Conservation (phyloP, 2,113 vertebrate species). For the Brevimyrus niger region DNA sequence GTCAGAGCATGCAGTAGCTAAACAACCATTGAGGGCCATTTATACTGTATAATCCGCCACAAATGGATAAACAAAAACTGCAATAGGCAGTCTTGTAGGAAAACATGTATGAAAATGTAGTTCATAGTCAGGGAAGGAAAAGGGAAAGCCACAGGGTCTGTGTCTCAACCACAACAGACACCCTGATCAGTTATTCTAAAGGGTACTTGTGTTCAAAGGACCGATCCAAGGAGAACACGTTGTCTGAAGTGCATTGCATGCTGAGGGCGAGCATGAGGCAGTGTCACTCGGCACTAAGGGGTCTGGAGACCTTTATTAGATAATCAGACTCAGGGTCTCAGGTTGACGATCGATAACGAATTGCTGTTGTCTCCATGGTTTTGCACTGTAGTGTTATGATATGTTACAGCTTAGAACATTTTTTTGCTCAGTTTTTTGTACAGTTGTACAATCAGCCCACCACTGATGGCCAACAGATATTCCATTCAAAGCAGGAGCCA, state of each 20-base stretch:
- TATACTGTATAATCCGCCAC: background rate
- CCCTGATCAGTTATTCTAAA: background rate
- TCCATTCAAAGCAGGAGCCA: too few species aligned
- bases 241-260: background rate
- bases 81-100: background rate
- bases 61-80: background rate
- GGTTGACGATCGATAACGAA: too few species aligned
- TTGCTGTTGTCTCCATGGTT: too few species aligned
- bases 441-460: too few species aligned
- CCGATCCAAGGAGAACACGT: background rate
- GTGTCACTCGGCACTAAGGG: too few species aligned
- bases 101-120: background rate
- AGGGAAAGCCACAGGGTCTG: background rate
- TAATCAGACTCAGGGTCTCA: too few species aligned
- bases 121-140: background rate
- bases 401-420: too few species aligned
- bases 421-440: too few species aligned
- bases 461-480: too few species aligned
- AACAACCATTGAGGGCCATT: background rate
- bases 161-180: too few species aligned
- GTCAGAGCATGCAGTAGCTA: background rate
- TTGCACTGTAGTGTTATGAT: too few species aligned
- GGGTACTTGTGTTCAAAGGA: background rate
- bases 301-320: too few species aligned
- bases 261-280: background rate